phyloP scores from a whole-genome alignment of 2,113 vertebrate species.

The Lucifuga dentata region DNA sequence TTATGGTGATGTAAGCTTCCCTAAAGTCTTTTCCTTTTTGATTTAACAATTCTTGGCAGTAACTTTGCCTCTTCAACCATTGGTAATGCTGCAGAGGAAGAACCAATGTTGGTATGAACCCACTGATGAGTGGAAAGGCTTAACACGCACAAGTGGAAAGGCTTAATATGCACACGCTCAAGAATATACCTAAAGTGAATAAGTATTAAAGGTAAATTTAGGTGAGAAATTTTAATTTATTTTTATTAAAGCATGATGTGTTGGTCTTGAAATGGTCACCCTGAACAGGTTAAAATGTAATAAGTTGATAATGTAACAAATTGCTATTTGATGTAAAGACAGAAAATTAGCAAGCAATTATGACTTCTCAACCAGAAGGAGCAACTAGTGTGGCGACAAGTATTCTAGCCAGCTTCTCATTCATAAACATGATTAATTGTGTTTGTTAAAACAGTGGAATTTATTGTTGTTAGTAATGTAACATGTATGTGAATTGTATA shows the following conservation, averaged over 20 bases:
- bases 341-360: neutral
- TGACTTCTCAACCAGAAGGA: no score
- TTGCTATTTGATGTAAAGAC: neutral
- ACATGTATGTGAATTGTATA: no score
- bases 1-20: slow-evolving; percentile 41
- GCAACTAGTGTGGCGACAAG: no score
- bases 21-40: slow-evolving; percentile 30
- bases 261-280: neutral
- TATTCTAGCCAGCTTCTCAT: no score
- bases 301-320: neutral
- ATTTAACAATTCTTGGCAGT: slow-evolving; percentile 22
- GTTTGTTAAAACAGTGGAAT: no score
- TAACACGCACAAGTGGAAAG: no score
- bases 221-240: slow-evolving; percentile 15
- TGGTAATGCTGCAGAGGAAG: neutral
- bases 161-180: no score
- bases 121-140: slow-evolving; percentile 4
- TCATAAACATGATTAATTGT: no score
- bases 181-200: slow-evolving; percentile 18
- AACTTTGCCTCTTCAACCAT: slow-evolving; percentile 1
- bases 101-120: neutral
- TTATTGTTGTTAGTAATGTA: no score
- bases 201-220: no score
- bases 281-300: neutral
- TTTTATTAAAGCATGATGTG: slow-evolving; percentile 20